These are phyloP conservation scores for Busseola fusca DNA, from an alignment of 2,888 invertebrate genomes.

Conservation along the genomic window DNA sequence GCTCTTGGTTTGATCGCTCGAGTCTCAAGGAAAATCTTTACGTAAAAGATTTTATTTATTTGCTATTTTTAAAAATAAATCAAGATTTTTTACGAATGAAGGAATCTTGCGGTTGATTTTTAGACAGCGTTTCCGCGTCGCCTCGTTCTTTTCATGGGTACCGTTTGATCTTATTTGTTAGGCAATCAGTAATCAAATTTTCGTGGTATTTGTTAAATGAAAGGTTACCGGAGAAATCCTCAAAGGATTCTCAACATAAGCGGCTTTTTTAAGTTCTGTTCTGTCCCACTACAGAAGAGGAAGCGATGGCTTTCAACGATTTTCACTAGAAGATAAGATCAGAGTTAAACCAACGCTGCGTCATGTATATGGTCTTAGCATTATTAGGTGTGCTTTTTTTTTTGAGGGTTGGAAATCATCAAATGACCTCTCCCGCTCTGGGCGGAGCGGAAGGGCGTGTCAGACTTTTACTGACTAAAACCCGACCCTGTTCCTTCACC, in stretches of 20 bases:
- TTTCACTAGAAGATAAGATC: background rate
- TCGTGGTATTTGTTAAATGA: background rate
- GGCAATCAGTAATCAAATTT: slow-evolving; percentile 10
- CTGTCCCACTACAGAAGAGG: background rate
- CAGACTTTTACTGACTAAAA: no score
- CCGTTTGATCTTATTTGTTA: slow-evolving; percentile 21
- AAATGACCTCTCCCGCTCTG: no score
- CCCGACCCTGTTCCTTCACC: no score
- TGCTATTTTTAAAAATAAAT: background rate
- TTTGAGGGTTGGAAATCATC: no score
- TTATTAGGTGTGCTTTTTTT: no score
- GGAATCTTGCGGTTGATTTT: background rate
- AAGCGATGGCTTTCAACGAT: background rate
- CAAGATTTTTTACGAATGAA: background rate
- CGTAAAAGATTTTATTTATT: background rate
- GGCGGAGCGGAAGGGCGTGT: no score
- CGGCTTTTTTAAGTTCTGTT: background rate
- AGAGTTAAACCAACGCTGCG: no score
- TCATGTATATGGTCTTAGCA: no score
- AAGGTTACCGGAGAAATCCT: background rate
- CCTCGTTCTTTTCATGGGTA: background rate
- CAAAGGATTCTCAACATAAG: background rate
- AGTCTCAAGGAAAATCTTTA: slow-evolving; percentile 2
- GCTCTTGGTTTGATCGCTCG: slow-evolving; percentile 2
- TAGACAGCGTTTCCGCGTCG: slow-evolving; percentile 9